Base-by-base conservation (phyloP, 1,140 invertebrate genomes). In the Brachionus sp. region DNA sequence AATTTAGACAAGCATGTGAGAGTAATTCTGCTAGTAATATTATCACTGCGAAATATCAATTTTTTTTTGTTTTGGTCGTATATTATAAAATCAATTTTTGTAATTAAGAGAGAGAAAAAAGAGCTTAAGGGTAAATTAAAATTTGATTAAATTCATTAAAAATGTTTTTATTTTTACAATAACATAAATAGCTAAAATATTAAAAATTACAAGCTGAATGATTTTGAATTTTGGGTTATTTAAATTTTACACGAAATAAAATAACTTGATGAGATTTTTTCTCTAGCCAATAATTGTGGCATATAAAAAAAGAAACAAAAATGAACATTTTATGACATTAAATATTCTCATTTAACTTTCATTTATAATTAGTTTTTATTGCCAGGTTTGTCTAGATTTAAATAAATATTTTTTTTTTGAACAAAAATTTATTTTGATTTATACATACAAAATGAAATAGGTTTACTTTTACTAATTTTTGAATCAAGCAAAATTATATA, bases 171-270 rank as follows among this genome's bases (percentile, higher is more conserved):
- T 39, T 42, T 57, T 57, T 57, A 23, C 50, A 57, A 57, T 57
- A 57, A 57, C 50, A 57, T 57, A 19, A 57, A 57, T 57, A 57
- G 19, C 50, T 57, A 57, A 57, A 57, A 57, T 57, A 57, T 57
- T 16, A 57, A 57, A 57, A 53, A 57, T 57, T 57, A 57, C 50
- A 57, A 57, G 50, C 50, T 57, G 19, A 57, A 57, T 57, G 19
- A 57, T 57, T 25, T 57, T 25, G 50, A 57, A 57, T 57, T 57
- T 57, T 57, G 50, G 50, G n/a, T 57, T 23, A 57, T 57, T 57
- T 57, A 19, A 57, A 57, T 57, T 57, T 57, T 57, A 57, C 50
- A 57, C 50, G 50, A 57, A 57, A 57, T 57, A 57, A 57, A 57
- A 57, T 19, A 57, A 57, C 16, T 57, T 57, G 50, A 19, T 57